Base-by-base conservation (phyloP, 2,113 vertebrate genomes). In the Archilochus colubris region DNA sequence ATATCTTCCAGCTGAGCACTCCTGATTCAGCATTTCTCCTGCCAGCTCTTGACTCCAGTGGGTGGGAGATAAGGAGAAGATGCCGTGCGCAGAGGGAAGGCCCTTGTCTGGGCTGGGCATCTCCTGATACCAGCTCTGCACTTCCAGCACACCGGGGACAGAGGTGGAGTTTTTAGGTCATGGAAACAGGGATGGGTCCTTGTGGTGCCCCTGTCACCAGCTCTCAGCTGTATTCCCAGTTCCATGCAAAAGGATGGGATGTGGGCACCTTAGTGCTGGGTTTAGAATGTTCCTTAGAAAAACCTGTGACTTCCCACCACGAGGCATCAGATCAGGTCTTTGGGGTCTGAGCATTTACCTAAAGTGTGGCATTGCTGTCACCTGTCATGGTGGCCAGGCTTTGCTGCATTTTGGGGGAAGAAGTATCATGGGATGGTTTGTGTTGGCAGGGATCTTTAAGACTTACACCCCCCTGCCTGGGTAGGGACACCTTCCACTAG, bases 21-120 rank as follows among this genome's bases (percentile, higher is more conserved):
- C 62, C 84, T 91, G 90, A 91, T 54, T 62, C 89, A 89, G 94
- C 78, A 43, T 70, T 91, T 74, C 57, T 74, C 43, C 70, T 88
- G 89, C 82, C 94, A 96, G 78, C 33, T 14, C 66, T 94, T 91
- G 40, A 40, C 40, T 78, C 30, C 33, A 83, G 57, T 1, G 5
- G 61, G 51, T 33, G 46, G 31, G 61, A 88, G 88, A 76, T 94
- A 88, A 87, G 24, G 55, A 19, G 17, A 46, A 63, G 43, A 58
- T 10, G 30, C 21, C 12, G 16, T 12, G 51, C 1, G 0, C 38
- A 48, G 43, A 38, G 24, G 20, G 54, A 70, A 46, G 55, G 44
- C 14, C 0, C 8, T 50, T 6, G 2, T 82, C 64, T 31, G 3
- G 3, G 44, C 51, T 0, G 0, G 28, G 86, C 36, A 50, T 82